Evolutionary conservation across 2,888 invertebrate species (phyloP).

Genomic region (Notodonta dromedarius): DNA sequence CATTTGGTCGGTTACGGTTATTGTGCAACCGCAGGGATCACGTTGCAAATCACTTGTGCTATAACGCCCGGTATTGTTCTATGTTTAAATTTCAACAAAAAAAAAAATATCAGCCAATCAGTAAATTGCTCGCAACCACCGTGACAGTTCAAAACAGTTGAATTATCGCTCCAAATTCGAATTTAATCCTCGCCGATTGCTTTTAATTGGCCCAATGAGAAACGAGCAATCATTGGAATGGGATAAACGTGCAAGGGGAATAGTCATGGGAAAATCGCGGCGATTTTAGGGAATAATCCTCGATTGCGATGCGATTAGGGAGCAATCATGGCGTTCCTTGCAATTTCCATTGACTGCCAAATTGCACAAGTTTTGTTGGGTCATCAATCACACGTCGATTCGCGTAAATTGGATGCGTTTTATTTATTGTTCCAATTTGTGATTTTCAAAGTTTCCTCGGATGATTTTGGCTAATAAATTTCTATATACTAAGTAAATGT

Average conservation of each 20-base stretch:
- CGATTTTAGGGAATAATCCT: constrained; percentile 57
- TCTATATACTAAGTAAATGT: no score
- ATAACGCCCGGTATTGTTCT: no score
- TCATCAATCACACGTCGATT: constrained; percentile 68
- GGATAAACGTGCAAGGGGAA: constrained; percentile 50
- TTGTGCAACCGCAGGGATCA: no score
- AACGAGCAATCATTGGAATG: constrained; percentile 64
- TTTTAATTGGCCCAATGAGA: constrained; percentile 73
- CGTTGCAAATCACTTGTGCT: no score
- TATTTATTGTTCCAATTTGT: constrained; percentile 27
- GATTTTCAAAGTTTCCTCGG: background rate
- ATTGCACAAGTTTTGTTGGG: constrained; percentile 67
- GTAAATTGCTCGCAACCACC: constrained; percentile 19
- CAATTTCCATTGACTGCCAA: constrained; percentile 83
- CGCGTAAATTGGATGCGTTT: constrained; percentile 39
- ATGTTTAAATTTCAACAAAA: background rate
- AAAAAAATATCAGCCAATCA: background rate
- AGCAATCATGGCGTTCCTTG: constrained; percentile 74
- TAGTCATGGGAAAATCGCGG: constrained; percentile 76
- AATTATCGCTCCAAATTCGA: constrained; percentile 72
- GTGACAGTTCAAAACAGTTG: constrained; percentile 68
- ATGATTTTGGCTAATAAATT: background rate
- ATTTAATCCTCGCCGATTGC: constrained; percentile 66
- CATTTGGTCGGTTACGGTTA: no score
- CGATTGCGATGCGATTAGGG: constrained; percentile 63